Evolutionary conservation across 2,113 vertebrate species (phyloP).

Genomic region (Rhipidura dahli): DNA sequence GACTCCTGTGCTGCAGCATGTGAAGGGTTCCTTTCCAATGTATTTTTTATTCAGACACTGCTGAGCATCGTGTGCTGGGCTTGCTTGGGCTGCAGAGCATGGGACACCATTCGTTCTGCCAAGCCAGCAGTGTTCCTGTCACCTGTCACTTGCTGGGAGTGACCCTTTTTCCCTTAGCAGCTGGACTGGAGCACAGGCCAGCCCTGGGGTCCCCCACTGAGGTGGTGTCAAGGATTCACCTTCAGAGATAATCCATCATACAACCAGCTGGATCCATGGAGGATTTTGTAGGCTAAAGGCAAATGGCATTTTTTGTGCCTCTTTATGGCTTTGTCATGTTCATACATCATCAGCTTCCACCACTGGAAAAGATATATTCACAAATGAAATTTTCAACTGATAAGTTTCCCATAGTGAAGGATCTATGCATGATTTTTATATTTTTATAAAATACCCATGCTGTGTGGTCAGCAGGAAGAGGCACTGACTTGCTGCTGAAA

Average conservation of each 20-base stretch:
- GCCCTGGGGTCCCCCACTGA: no score
- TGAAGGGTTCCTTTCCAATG: background rate
- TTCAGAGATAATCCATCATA: background rate
- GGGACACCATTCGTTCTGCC: accelerated
- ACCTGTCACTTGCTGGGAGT: background rate
- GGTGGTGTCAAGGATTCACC: background rate
- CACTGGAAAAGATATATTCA: background rate
- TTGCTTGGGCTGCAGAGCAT: background rate
- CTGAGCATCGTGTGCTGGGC: background rate
- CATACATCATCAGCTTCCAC: background rate
- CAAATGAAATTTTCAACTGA: background rate
- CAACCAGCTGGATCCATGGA: background rate
- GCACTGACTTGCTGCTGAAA: background rate
- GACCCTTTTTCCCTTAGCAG: background rate
- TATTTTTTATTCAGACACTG: background rate
- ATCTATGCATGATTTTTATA: background rate
- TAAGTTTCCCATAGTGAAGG: background rate
- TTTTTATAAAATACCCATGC: background rate
- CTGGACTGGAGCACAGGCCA: background rate
- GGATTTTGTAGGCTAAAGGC: background rate
- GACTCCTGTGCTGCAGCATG: background rate
- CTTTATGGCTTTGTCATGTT: background rate
- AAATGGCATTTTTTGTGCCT: background rate
- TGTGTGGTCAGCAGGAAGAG: background rate
- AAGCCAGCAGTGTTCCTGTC: background rate